Evolutionary conservation across 2,113 vertebrate genomes (phyloP), one percentile per base, ranked within the genome.

Genomic region (Synodontis membranacea): DNA sequence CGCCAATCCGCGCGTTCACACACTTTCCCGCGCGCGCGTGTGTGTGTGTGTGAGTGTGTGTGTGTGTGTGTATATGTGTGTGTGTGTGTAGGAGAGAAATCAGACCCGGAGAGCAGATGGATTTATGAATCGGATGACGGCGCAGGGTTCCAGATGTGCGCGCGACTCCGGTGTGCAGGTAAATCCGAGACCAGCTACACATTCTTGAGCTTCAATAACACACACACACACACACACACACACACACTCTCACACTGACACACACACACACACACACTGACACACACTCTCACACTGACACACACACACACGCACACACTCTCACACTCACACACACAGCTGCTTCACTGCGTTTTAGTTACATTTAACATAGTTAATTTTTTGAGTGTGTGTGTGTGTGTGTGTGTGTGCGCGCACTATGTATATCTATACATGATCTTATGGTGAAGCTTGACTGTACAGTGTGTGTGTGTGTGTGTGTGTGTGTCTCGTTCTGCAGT

Each of bases 281-380:
- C 37, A 72, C 68, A 72, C 37, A 42, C 68, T n/a, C n/a, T n/a
- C 23, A 48, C 42, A 62, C 60, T n/a, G 28, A 64, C 60, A 64
- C 60, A 62, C 78, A 80, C 78, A 60, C 80, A 81, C 80, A 44
- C 37, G n/a, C 79, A 60, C 54, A 60, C 54, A 60, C 52, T n/a
- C n/a, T n/a, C 68, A 72, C 17, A 72, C 68, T 42, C 68, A 42
- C 37, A 72, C 68, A 72, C 37, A 42, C 68, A 70, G 31, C 34
- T 39, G 68, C 42, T 72, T 42, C 37, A 23, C 9, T 72, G 42
- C 5, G 42, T 74, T 7, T n/a, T 46, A 75, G 15, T 46, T 48
- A 48, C 25, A 14, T 75, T 44, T 44, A 25, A 23, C 4, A 5
- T 25, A 19, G 44, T 48, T 46, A n/a, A 2, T 4, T 48, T 12